Base-by-base conservation (phyloP, 2,113 vertebrate genomes). In the Prionailurus viverrinus region DNA sequence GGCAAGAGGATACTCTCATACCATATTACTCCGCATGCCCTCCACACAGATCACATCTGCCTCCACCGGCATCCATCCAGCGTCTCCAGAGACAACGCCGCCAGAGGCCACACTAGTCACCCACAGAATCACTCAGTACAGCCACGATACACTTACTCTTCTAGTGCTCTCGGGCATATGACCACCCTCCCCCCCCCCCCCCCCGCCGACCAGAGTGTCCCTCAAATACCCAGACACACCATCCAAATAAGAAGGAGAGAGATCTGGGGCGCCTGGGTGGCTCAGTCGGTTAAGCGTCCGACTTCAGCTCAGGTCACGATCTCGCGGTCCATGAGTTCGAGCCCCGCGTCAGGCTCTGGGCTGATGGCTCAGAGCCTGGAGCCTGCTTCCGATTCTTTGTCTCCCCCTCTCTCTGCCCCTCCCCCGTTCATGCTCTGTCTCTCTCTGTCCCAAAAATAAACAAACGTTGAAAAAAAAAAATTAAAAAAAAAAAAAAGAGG, bases 221-320 rank as follows among this genome's bases (percentile, higher is more conserved):
- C 92, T 31, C 19, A 81, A 80, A 92, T 23, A 82, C 33, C 79
- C 7, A 97, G n/a, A 87, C 18, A 89, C 4, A 41, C 48, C 90
- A 96, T 73, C 19, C 61, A 68, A 91, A 31, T 21, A 89, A 74
- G 63, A 88, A 31, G 66, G 58, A 69, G 31, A 84, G 29, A 45
- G 19, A 63, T 45, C 53, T 36, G 36, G 36, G 36, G 36, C 36
- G 36, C 36, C 36, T 36, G 36, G 36, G 36, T 36, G 36, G 36
- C 36, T 36, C 36, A 36, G 36, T 36, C 36, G 36, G 36, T 36
- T 36, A 36, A 36, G 36, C 36, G 36, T 36, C 36, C 36, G 36
- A 36, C 36, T 36, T 36, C 36, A 36, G 36, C 36, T 36, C 36
- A 36, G 36, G 36, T 36, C 36, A 36, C 36, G 36, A 36, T 36